A percentile compares a stretch with the other conserved stretches of the same genome.
These are phyloP conservation scores for Chunga burmeisteri DNA, from an alignment of 2,113 vertebrate genomes.

Conservation along the genomic window DNA sequence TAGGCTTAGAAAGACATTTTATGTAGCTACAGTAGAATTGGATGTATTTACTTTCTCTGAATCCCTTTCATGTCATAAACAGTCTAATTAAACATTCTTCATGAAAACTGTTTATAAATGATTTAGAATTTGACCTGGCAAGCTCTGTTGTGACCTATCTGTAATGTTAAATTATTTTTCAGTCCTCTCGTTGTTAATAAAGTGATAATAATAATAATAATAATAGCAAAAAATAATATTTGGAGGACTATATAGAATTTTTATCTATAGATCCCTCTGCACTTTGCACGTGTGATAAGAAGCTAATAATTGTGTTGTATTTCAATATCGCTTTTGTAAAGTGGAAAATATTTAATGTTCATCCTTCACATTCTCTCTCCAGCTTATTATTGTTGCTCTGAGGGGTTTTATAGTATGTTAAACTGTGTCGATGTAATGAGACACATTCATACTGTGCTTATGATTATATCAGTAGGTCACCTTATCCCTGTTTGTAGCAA, in stretches of 20 bases:
- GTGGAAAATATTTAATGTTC: constrained; percentile 5
- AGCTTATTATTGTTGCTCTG: constrained; percentile 23
- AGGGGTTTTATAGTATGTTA: constrained; percentile 1
- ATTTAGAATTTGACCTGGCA: neutral
- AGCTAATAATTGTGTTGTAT: neutral
- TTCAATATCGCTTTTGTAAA: neutral
- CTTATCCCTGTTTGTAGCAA: neutral
- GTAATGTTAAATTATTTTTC: neutral
- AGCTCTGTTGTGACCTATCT: neutral
- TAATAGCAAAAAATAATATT: neutral
- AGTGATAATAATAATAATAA: neutral
- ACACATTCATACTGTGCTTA: neutral
- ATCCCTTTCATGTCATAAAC: neutral
- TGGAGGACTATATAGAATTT: neutral
- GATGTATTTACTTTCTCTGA: neutral
- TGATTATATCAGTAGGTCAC: constrained; percentile 3
- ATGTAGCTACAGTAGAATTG: neutral
- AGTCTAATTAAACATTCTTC: neutral
- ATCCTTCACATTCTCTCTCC: neutral
- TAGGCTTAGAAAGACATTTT: neutral
- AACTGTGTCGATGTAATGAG: constrained; percentile 39
- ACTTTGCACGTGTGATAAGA: neutral
- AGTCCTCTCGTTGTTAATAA: neutral
- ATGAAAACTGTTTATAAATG: neutral
- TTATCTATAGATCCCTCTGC: neutral